Percentiles rank a stretch among this genome's conserved stretches.
phyloP scores from a whole-genome alignment of 2,797 vertebrate genomes.

The Darevskia mixta region DNA sequence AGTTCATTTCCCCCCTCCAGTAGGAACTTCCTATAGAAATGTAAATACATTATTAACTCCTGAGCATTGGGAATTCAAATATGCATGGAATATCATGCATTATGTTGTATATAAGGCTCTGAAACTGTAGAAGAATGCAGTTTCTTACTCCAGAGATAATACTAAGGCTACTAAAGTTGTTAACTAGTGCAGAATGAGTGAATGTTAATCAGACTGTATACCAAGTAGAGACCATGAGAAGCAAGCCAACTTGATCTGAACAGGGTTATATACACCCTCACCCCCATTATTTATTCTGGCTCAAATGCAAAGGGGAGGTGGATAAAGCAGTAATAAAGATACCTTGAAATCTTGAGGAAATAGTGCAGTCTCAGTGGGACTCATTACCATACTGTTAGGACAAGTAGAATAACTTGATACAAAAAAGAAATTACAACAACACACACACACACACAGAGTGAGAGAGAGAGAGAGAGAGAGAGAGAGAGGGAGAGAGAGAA shows the following conservation, averaged over 20 bases:
- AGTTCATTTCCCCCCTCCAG: background rate
- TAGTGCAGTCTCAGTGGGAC: no score
- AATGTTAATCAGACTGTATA: background rate
- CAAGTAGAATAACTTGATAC: background rate
- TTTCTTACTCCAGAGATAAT: background rate
- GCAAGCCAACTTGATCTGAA: background rate
- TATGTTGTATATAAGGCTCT: background rate
- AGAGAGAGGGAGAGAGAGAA: no score
- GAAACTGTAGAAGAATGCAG: background rate
- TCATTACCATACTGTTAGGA: background rate
- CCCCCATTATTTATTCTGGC: background rate
- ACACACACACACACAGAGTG: no score
- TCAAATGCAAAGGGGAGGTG: background rate
- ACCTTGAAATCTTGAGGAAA: background rate
- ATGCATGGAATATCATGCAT: background rate
- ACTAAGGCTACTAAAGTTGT: background rate
- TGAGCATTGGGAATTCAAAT: background rate
- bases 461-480: no score
- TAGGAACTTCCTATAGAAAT: background rate
- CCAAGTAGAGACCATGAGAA: background rate
- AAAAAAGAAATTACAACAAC: background rate
- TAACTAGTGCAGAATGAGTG: slow-evolving; percentile 11
- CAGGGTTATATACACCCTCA: background rate
- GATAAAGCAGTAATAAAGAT: background rate
- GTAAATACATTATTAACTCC: background rate